Base-by-base conservation (phyloP, 2,797 vertebrate genomes). In the Myotis findleyi region DNA sequence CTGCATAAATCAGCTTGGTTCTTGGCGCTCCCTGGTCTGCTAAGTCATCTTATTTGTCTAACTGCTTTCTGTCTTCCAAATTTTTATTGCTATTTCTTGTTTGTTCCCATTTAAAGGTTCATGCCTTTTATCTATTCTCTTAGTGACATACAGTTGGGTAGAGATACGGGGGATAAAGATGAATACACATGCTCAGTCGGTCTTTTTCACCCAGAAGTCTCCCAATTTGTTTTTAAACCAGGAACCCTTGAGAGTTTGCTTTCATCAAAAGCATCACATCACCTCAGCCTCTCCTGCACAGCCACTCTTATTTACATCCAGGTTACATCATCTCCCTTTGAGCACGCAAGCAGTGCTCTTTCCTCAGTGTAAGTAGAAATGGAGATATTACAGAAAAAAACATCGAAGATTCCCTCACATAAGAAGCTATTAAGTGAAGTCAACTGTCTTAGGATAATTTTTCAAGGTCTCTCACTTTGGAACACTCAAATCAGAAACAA, bases 401-500 rank as follows among this genome's bases (percentile, higher is more conserved):
- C n/a, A 81, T 36, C 59, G 41, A 44, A 23, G 36, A 71, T 51
- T 55, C 23, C 73, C 6, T 76, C 41, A 77, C 21, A 23, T 36
- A 53, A 85, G 44, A 79, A 44, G 10, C 30, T 89, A 62, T 20
- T 13, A 71, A 51, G 87, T 79, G 44, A 91, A 88, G 18, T 30
- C 62, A 77, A 73, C 41, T 91, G 53, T 72, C 73, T 87, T 41
- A 90, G 55, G 44, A 72, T 66, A 49, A 41, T 62, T 94, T 72
- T 86, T 59, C 30, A 80, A 80, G 59, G 75, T 38, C 10, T 44
- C 33, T 76, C 49, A 51, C 59, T 87, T 13, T 23, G 38, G 33
- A 69, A 64, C n/a, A 57, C 17, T 41, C 38, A 76, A 84, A 21
- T 51, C 64, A 95, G 69, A 87, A 92, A 41, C n/a, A 76, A 88